These are phyloP conservation scores for Napeogenes sylphis DNA, from an alignment of 2,888 invertebrate species.

Conservation along the genomic window DNA sequence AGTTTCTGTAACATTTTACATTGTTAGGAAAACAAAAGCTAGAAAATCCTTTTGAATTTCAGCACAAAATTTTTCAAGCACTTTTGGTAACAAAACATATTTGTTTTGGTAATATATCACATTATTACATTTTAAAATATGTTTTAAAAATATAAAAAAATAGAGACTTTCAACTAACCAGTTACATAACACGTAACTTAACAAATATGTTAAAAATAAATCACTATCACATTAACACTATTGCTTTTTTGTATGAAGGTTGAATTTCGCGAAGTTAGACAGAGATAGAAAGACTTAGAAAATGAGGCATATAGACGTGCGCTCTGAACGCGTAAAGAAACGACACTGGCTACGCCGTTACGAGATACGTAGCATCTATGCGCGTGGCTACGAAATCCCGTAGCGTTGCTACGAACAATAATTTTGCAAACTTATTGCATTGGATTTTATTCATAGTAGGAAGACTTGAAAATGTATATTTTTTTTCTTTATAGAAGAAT, in stretches of 20 bases:
- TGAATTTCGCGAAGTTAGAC: constrained; percentile 38
- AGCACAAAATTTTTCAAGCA: no score
- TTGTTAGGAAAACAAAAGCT: no score
- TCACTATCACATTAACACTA: constrained; percentile 29
- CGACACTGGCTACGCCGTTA: constrained; percentile 38
- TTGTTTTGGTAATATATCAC: no score
- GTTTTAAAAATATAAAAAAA: neutral
- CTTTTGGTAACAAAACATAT: no score
- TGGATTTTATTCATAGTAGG: constrained; percentile 6
- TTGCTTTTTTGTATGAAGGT: constrained; percentile 31
- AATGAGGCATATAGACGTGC: constrained; percentile 36
- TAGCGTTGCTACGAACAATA: constrained; percentile 26
- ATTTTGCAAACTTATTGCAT: constrained; percentile 14
- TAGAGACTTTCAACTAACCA: constrained; percentile 22
- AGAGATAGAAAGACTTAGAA: constrained; percentile 36
- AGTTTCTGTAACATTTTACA: no score
- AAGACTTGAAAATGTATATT: neutral
- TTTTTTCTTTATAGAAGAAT: no score
- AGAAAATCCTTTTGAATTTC: no score
- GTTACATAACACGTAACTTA: constrained; percentile 30
- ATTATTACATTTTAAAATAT: no score
- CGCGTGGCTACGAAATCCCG: constrained; percentile 35
- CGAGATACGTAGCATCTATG: constrained; percentile 34
- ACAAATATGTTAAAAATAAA: constrained; percentile 18
- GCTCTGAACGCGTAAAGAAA: constrained; percentile 33